These are phyloP conservation scores for Anoncus sp. DNA, from an alignment of 2,888 invertebrate genomes.

Conservation along the genomic window DNA sequence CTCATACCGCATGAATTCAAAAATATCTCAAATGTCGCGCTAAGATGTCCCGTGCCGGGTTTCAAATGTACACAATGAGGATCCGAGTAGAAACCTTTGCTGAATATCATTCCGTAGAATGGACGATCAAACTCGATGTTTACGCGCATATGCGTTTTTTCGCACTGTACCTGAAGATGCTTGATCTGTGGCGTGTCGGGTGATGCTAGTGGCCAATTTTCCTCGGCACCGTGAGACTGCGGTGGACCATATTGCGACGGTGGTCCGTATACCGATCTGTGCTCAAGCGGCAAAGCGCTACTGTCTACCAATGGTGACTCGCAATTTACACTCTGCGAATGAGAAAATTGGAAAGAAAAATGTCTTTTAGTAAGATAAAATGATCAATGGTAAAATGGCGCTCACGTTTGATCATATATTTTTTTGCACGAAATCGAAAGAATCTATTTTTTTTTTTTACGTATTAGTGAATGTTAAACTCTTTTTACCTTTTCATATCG, in stretches of 20 bases:
- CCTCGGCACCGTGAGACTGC: constrained; percentile 86
- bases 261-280: constrained; percentile 89
- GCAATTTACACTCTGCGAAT: constrained; percentile 89
- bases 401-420: too few species aligned
- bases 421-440: too few species aligned
- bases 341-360: constrained; percentile 38
- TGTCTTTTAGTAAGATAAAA: background rate
- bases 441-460: too few species aligned
- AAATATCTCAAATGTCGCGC: constrained; percentile 97
- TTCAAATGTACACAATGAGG: constrained; percentile 96
- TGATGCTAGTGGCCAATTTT: constrained; percentile 94
- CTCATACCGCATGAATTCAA: constrained; percentile 97
- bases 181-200: constrained; percentile 97
- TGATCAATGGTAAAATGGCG: background rate
- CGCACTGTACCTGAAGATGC: constrained; percentile 96
- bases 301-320: constrained; percentile 92
- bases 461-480: too few species aligned
- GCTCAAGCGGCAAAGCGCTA: constrained; percentile 92
- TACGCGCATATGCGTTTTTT: constrained; percentile 97
- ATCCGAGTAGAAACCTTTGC: constrained; percentile 97
- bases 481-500: too few species aligned
- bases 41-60: constrained; percentile 95
- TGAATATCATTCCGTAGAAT: constrained; percentile 98
- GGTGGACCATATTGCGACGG: constrained; percentile 84
- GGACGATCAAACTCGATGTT: constrained; percentile 98